Percentiles rank a stretch among this genome's conserved stretches.
Conservation (phyloP, 2,888 invertebrate species). For the Thelaira solivaga region DNA sequence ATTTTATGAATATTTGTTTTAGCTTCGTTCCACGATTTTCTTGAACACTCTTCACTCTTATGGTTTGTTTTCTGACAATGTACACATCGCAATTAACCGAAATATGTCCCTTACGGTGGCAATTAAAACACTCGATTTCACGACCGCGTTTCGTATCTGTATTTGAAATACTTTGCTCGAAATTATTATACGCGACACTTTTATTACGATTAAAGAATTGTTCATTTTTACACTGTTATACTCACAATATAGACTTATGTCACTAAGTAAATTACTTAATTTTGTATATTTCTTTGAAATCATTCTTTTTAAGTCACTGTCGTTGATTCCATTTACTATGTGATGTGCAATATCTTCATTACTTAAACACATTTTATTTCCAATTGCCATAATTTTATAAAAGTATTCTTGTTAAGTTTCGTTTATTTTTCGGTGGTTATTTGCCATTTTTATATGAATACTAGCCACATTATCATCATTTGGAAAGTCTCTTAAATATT, state of each 20-base stretch:
- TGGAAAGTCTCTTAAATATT: conserved; percentile 2
- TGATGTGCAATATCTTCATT: conserved; percentile 29
- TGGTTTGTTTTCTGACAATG: conserved; percentile 16
- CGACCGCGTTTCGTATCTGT: background rate
- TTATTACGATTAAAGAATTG: too few relatives aligned
- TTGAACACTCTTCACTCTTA: conserved; percentile 16
- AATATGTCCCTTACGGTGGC: conserved; percentile 9
- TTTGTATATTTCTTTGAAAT: conserved; percentile 25
- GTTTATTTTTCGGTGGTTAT: background rate
- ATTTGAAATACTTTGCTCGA: too few relatives aligned
- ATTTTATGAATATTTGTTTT: conserved; percentile 23
- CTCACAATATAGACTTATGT: conserved; percentile 23
- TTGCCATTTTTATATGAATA: conserved; percentile 38
- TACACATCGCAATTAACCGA: conserved; percentile 9
- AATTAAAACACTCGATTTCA: conserved; percentile 20
- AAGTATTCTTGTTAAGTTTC: conserved; percentile 39
- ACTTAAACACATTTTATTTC: conserved; percentile 6
- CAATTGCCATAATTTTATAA: conserved; percentile 26
- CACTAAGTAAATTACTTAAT: conserved; percentile 23
- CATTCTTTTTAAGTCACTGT: conserved; percentile 23
- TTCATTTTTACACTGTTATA: conserved; percentile 16
- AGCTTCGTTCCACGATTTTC: too few relatives aligned
- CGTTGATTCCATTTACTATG: conserved; percentile 39
- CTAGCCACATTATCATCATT: background rate
- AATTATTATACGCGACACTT: too few relatives aligned